Evolutionary conservation across 2,113 vertebrate genomes (phyloP).

Genomic region (Odobenus rosmarus): DNA sequence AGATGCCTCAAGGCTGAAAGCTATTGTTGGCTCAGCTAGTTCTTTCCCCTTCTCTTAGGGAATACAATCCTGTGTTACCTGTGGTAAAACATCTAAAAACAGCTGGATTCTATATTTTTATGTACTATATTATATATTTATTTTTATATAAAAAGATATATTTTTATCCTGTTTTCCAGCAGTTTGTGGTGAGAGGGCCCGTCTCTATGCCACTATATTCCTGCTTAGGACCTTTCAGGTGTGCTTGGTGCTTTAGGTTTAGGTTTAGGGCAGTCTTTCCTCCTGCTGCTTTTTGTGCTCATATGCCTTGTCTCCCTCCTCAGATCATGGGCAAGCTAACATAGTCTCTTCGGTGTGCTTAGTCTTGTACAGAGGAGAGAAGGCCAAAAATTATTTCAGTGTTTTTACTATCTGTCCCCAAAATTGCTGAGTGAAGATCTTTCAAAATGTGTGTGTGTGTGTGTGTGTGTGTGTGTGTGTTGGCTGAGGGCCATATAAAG

Average conservation of each 20-base stretch:
- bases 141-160: not conserved
- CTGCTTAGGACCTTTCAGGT: not conserved
- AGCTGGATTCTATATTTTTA: not conserved
- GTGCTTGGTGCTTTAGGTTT: not conserved
- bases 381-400: not conserved
- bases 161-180: not conserved
- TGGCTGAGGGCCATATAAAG: not conserved
- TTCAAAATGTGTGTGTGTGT: not conserved
- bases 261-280: not conserved
- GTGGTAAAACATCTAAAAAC: not conserved
- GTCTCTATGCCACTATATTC: not conserved
- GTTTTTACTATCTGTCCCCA: not conserved
- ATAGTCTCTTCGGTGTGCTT: not conserved
- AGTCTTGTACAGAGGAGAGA: not conserved
- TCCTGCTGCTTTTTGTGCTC: not conserved
- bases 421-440: not conserved
- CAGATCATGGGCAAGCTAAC: not conserved
- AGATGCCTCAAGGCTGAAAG: not conserved
- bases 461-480: not conserved
- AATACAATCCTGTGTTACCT: not conserved
- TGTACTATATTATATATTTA: not conserved
- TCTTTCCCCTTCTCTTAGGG: not conserved
- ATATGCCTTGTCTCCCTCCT: not conserved
- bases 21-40: not conserved
- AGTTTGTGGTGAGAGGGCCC: not conserved